phyloP scores from a whole-genome alignment of 2,888 invertebrate genomes.

The Stenodema calcarata region DNA sequence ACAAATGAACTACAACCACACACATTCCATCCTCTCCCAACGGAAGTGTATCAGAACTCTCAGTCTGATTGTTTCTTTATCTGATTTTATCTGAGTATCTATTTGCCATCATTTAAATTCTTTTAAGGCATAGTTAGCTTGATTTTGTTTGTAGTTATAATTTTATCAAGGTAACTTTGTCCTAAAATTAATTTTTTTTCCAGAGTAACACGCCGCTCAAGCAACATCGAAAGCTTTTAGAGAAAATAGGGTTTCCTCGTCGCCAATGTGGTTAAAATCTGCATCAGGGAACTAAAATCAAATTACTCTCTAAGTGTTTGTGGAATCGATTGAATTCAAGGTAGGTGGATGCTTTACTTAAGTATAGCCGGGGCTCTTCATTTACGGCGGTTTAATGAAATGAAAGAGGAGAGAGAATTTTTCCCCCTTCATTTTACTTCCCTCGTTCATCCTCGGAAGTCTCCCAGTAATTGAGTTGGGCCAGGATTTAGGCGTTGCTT shows the following conservation, averaged over 20 bases:
- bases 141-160: background rate
- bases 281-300: conserved; percentile 13
- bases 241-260: conserved; percentile 4
- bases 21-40: too few species aligned
- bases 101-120: too few species aligned
- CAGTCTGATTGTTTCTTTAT: too few species aligned
- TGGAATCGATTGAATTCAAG: conserved; percentile 11
- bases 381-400: conserved; percentile 3
- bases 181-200: background rate
- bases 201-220: background rate
- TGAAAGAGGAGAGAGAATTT: conserved; percentile 5
- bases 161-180: background rate
- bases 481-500: background rate
- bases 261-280: conserved; percentile 12
- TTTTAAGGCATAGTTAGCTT: too few species aligned
- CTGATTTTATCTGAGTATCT: too few species aligned
- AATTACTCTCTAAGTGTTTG: conserved; percentile 30
- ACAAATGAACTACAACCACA: too few species aligned
- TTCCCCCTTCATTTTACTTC: background rate
- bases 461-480: background rate
- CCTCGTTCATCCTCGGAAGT: background rate
- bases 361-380: background rate
- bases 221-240: conserved; percentile 8
- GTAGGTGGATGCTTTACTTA: conserved; percentile 31
- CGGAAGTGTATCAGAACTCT: too few species aligned